A percentile compares a stretch with the other conserved stretches of the same genome.
phyloP scores from a whole-genome alignment of 1,140 invertebrate genomes.

The Rhynchophorus ferrugineus region DNA sequence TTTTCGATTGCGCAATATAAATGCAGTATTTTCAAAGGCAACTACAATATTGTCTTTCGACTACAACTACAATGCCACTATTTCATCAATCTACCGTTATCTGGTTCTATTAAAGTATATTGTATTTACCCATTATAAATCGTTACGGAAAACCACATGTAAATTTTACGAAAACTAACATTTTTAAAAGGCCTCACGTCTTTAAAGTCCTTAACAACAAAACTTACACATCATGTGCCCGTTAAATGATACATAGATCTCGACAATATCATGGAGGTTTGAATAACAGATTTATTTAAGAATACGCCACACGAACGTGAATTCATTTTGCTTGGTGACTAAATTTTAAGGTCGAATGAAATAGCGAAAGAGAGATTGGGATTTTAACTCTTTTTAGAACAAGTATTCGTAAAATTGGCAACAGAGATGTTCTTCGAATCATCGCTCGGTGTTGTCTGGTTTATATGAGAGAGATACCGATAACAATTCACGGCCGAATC shows the following conservation, averaged over 20 bases:
- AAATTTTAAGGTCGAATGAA: conserved; percentile 23
- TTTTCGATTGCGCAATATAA: conserved; percentile 26
- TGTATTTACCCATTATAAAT: no score
- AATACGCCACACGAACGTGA: conserved; percentile 17
- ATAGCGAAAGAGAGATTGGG: conserved; percentile 16
- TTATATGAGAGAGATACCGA: conserved; percentile 4
- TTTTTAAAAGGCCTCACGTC: no score
- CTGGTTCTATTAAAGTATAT: no score
- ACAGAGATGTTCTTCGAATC: conserved; percentile 30
- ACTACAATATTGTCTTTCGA: neutral
- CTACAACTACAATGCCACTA: neutral
- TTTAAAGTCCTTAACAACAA: conserved; percentile 17
- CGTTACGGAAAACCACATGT: no score
- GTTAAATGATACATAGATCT: conserved; percentile 27
- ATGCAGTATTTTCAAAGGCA: conserved; percentile 19
- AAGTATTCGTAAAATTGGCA: conserved; percentile 26
- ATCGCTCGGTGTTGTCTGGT: conserved; percentile 24
- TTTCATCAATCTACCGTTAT: no score
- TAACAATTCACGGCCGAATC: conserved; percentile 9
- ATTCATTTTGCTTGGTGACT: conserved; percentile 22
- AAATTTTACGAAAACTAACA: neutral
- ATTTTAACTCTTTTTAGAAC: conserved; percentile 18
- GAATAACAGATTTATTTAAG: conserved; percentile 11
- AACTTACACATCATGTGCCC: conserved; percentile 24
- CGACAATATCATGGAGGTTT: conserved; percentile 8